Conservation (phyloP, 2,797 vertebrate genomes). For the Neostethus bicornis region DNA sequence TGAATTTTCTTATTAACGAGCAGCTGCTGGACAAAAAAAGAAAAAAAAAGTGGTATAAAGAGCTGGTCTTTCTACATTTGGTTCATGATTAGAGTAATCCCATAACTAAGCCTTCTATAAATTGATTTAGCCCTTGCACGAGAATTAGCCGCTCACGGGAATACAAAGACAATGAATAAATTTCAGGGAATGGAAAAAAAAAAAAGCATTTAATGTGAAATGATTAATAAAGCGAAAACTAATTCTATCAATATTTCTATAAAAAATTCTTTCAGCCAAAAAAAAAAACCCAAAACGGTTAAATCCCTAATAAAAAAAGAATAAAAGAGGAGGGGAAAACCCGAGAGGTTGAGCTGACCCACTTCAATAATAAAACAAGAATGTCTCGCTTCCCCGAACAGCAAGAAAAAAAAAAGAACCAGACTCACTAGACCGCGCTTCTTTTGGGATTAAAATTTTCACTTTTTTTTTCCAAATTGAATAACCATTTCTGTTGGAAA, state of each 20-base stretch:
- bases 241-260: neutral
- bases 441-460: conserved; percentile 12
- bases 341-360: conserved; percentile 12
- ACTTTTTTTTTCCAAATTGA: conserved; percentile 3
- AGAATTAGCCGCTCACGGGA: neutral
- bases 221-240: neutral
- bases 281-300: too few relatives aligned
- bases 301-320: neutral
- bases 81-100: neutral
- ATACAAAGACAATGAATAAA: neutral
- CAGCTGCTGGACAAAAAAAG: neutral
- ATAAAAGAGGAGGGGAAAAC: conserved; percentile 7
- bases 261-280: neutral
- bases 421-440: conserved; percentile 10
- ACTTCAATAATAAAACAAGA: conserved; percentile 27
- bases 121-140: neutral
- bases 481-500: conserved; percentile 30
- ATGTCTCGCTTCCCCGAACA: conserved; percentile 17
- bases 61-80: neutral
- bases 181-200: too few relatives aligned
- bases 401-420: conserved; percentile 12
- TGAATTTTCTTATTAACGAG: neutral
- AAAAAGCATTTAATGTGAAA: neutral
- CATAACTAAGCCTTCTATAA: neutral
- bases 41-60: neutral